phyloP scores from a whole-genome alignment of 2,797 vertebrate species.

The Takifugu ocellatus region DNA sequence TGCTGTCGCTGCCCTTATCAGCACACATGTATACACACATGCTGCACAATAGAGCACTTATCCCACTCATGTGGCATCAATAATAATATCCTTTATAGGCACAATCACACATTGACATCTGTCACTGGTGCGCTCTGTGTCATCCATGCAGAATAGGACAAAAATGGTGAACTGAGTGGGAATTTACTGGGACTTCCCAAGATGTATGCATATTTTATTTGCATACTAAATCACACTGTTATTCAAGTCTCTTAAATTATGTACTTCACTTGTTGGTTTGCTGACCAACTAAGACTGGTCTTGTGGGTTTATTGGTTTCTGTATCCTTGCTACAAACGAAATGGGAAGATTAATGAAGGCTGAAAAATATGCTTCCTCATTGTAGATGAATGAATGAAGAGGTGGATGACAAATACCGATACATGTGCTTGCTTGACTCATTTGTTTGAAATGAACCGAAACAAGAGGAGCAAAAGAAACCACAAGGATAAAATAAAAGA shows the following conservation, averaged over 20 bases:
- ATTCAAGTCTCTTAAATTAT: too few relatives aligned
- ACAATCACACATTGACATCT: not conserved
- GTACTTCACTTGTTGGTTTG: too few relatives aligned
- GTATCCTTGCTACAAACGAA: too few relatives aligned
- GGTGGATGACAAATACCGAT: constrained; percentile 20
- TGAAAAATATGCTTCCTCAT: constrained; percentile 5
- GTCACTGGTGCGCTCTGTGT: constrained; percentile 2
- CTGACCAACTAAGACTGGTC: too few relatives aligned
- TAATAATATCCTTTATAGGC: constrained; percentile 4
- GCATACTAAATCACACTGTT: too few relatives aligned
- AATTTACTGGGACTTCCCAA: not conserved
- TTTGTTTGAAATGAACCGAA: constrained; percentile 34
- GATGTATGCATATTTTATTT: not conserved
- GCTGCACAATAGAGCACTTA: constrained; percentile 12
- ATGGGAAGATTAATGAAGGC: not conserved
- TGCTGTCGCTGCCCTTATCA: constrained; percentile 61
- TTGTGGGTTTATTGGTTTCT: too few relatives aligned
- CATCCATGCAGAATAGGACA: not conserved
- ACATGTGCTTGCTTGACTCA: constrained; percentile 36
- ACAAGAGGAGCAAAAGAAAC: constrained; percentile 27
- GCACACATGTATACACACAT: constrained; percentile 24
- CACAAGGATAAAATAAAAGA: constrained; percentile 26
- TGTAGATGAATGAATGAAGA: constrained; percentile 23
- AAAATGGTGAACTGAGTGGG: not conserved
- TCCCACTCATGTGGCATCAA: constrained; percentile 25